phyloP scores from a whole-genome alignment of 1,140 invertebrate species.

The Drosophila melanica region DNA sequence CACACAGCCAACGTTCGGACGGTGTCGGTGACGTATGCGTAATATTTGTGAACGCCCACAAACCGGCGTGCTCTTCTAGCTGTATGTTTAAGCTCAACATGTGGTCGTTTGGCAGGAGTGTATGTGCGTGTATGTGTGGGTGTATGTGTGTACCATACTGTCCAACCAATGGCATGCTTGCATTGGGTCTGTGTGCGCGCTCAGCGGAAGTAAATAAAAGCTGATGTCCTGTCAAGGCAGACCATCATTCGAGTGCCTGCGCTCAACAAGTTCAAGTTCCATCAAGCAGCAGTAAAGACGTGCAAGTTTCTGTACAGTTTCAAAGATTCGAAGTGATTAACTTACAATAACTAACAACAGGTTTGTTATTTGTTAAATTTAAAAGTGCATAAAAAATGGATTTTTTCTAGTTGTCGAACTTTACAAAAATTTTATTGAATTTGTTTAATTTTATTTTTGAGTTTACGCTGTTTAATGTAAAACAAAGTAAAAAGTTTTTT shows the following conservation, averaged over 20 bases:
- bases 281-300: constrained; percentile 31
- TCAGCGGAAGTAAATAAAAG: constrained; percentile 77
- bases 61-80: constrained; percentile 22
- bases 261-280: constrained; percentile 72
- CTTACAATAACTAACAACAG: background rate
- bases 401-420: too few relatives aligned
- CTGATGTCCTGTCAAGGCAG: constrained; percentile 66
- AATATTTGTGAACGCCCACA: constrained; percentile 76
- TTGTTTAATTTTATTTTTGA: too few relatives aligned
- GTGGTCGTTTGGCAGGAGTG: constrained; percentile 44
- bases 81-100: constrained; percentile 64
- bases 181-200: constrained; percentile 40
- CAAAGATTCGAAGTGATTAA: constrained; percentile 11
- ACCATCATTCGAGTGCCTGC: constrained; percentile 75
- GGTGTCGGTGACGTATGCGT: constrained; percentile 65
- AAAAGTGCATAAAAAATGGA: too few relatives aligned
- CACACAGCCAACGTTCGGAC: constrained; percentile 37
- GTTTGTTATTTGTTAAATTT: background rate
- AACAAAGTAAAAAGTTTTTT: too few relatives aligned
- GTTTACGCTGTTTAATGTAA: too few relatives aligned
- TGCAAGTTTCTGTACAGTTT: background rate
- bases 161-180: constrained; percentile 60
- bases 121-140: constrained; percentile 21
- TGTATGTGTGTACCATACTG: constrained; percentile 2
- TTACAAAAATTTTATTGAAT: too few relatives aligned